Evolutionary conservation across 1,140 invertebrate genomes (phyloP).

Genomic region (Temnothorax longispinosus): DNA sequence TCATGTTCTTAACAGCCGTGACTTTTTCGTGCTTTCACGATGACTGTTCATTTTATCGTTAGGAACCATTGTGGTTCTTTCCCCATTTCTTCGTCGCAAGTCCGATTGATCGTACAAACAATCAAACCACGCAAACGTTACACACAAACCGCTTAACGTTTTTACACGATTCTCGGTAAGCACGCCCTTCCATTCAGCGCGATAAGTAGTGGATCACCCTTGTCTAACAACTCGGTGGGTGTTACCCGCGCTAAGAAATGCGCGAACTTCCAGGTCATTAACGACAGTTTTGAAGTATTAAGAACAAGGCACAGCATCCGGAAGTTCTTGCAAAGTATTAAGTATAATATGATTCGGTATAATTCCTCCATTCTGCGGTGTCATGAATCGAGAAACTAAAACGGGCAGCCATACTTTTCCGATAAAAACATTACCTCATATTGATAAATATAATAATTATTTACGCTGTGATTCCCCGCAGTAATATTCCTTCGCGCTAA

Average conservation of each 20-base stretch:
- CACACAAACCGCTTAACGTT: conserved; percentile 5
- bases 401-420: neutral
- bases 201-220: conserved; percentile 22
- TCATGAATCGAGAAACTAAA: conserved; percentile 16
- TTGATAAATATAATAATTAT: neutral
- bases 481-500: neutral
- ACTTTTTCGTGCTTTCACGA: conserved; percentile 2
- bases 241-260: conserved; percentile 34
- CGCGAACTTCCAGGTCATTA: conserved; percentile 37
- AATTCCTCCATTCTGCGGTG: neutral
- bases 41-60: conserved; percentile 5
- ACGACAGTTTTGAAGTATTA: conserved; percentile 42
- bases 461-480: neutral
- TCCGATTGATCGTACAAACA: neutral
- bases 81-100: neutral
- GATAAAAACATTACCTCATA: neutral
- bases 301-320: neutral
- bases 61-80: neutral
- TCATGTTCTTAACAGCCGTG: neutral
- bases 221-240: conserved; percentile 10
- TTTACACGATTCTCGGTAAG: conserved; percentile 15
- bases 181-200: conserved; percentile 5
- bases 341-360: conserved; percentile 6
- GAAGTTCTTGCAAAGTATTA: conserved; percentile 17
- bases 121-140: neutral